Conservation (phyloP, 2,113 vertebrate species). For the Stegastes partitus region DNA sequence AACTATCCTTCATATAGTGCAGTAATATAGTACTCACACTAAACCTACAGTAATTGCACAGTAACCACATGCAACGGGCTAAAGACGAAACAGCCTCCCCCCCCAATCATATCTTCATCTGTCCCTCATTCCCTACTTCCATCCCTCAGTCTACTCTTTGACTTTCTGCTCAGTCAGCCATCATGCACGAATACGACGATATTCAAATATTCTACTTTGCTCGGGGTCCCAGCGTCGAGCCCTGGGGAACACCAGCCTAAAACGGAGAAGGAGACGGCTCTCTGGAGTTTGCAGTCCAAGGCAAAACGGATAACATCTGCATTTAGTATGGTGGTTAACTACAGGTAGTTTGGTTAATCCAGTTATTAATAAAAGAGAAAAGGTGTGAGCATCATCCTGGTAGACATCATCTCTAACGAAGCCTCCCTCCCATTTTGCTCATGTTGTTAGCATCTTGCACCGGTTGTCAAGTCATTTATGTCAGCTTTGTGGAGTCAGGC, state of each 20-base stretch:
- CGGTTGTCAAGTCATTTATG: conserved; percentile 25
- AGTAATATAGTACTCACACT: conserved; percentile 84
- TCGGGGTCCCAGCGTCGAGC: conserved; percentile 48
- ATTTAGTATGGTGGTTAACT: conserved; percentile 57
- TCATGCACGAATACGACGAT: conserved; percentile 29
- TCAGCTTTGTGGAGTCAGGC: conserved; percentile 29
- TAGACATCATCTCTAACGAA: conserved; percentile 33
- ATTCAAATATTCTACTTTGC: conserved; percentile 42
- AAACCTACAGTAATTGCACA: conserved; percentile 88
- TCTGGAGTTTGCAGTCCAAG: conserved; percentile 77
- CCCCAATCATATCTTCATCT: conserved; percentile 14
- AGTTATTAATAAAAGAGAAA: conserved; percentile 67
- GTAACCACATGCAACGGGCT: conserved; percentile 77
- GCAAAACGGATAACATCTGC: conserved; percentile 67
- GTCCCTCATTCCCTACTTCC: conserved; percentile 63
- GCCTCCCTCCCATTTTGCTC: conserved; percentile 21
- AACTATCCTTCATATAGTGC: conserved; percentile 84
- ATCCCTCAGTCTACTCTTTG: conserved; percentile 51
- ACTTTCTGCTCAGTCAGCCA: conserved; percentile 48
- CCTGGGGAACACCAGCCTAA: conserved; percentile 55
- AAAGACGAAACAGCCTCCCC: conserved; percentile 31
- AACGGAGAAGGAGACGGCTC: conserved; percentile 32
- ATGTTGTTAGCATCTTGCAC: conserved; percentile 19
- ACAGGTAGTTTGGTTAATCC: conserved; percentile 81
- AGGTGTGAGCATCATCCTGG: conserved; percentile 18